phyloP scores from a whole-genome alignment of 2,888 invertebrate genomes.

The Autographa gamma region DNA sequence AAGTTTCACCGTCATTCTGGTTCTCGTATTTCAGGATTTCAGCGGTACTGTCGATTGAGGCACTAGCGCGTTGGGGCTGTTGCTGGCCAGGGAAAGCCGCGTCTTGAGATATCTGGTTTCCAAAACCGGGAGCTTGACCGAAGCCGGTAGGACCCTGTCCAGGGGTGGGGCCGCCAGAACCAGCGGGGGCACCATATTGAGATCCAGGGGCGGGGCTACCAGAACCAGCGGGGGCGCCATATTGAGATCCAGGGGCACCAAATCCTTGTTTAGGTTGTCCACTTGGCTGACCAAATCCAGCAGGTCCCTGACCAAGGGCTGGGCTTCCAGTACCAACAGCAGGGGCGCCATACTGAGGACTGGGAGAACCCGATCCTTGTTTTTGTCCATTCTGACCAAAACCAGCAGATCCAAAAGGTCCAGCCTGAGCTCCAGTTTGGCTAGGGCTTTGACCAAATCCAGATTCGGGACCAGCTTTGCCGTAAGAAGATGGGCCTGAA shows the following conservation, averaged over 20 bases:
- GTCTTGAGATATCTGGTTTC: conserved; percentile 52
- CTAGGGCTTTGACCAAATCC: conserved; percentile 17
- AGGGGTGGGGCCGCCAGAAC: conserved; percentile 37
- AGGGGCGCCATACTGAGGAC: conserved; percentile 52
- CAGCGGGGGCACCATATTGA: conserved; percentile 49
- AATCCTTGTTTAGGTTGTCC: conserved; percentile 37
- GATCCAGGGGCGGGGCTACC: conserved; percentile 37
- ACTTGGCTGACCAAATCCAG: conserved; percentile 33
- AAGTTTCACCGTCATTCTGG: conserved; percentile 81
- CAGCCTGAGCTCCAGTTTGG: conserved; percentile 12
- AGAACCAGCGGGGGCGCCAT: conserved; percentile 21
- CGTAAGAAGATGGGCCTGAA: conserved; percentile 34
- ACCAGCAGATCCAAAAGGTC: conserved; percentile 18
- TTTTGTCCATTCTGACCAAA: conserved; percentile 38
- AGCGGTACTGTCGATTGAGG: conserved; percentile 77
- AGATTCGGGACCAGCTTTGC: conserved; percentile 23
- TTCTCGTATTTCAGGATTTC: conserved; percentile 80
- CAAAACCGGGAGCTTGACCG: conserved; percentile 41
- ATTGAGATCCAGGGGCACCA: conserved; percentile 25
- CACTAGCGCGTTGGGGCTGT: conserved; percentile 78
- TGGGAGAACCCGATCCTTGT: conserved; percentile 41
- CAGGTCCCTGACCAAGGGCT: conserved; percentile 35
- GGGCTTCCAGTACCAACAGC: conserved; percentile 20
- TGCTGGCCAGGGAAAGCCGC: conserved; percentile 55
- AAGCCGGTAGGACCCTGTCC: conserved; percentile 51